phyloP scores from a whole-genome alignment of 2,797 vertebrate genomes.

The Sebastes vulpes region DNA sequence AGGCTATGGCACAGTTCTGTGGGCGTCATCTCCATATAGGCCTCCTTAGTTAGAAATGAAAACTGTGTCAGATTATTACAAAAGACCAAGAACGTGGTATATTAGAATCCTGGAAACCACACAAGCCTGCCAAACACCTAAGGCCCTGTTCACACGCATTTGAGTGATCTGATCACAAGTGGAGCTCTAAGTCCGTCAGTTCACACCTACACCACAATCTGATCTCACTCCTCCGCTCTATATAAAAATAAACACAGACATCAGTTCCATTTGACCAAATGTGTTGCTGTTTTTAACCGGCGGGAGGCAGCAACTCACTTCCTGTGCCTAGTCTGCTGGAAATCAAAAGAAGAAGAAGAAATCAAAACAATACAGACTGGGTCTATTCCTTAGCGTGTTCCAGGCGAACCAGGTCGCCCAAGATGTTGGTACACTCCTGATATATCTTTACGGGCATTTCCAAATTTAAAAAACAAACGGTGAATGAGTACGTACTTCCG shows the following conservation, averaged over 20 bases:
- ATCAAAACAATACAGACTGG: neutral
- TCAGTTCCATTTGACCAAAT: no score
- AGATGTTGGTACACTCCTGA: neutral
- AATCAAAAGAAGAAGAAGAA: neutral
- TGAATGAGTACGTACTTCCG: neutral
- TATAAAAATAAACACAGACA: no score
- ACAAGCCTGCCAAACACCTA: neutral
- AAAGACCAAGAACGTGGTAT: neutral
- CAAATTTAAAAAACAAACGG: no score
- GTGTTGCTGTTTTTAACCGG: no score
- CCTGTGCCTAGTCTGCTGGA: no score
- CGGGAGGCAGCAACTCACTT: no score
- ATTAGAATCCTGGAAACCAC: neutral
- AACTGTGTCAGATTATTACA: slow-evolving; percentile 50
- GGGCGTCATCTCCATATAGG: slow-evolving; percentile 52
- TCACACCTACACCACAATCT: neutral
- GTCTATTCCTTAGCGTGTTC: neutral
- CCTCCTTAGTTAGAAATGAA: slow-evolving; percentile 55
- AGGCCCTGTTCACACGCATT: neutral
- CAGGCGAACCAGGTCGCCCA: neutral
- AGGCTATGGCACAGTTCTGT: slow-evolving; percentile 65
- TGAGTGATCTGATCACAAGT: neutral
- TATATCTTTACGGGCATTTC: neutral
- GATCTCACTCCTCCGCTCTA: no score
- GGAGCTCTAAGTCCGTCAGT: neutral